These are phyloP conservation scores for Mycteria americana DNA, from an alignment of 2,797 vertebrate genomes.

Conservation along the genomic window DNA sequence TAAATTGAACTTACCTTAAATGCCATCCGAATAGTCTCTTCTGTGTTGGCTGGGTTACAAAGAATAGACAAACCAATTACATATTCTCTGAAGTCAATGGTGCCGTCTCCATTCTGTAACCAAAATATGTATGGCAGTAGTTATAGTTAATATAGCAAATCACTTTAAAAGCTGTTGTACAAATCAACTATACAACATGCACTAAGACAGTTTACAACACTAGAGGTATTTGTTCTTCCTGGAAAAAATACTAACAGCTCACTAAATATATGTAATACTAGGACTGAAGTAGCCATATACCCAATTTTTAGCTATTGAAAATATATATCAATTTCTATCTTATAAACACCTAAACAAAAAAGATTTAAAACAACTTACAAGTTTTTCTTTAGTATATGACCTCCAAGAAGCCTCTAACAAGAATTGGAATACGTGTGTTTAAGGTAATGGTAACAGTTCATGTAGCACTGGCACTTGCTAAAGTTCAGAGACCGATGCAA, in stretches of 20 bases:
- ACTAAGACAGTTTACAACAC: background rate
- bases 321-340: background rate
- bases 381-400: background rate
- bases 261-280: background rate
- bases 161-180: background rate
- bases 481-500: background rate
- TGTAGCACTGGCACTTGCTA: background rate
- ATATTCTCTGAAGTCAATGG: constrained; percentile 97
- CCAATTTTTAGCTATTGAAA: background rate
- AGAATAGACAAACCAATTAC: constrained; percentile 96
- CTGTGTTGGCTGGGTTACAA: constrained; percentile 93
- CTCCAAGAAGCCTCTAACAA: background rate
- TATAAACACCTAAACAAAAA: background rate
- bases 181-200: background rate
- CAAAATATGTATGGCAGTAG: background rate
- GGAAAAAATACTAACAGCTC: background rate
- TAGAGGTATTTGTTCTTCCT: background rate
- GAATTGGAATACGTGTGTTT: background rate
- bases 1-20: constrained; percentile 84
- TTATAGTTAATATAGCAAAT: background rate
- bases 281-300: background rate
- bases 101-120: constrained; percentile 89
- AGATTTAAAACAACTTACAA: background rate
- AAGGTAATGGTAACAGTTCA: background rate
- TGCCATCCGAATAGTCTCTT: constrained; percentile 91